Percentiles rank a stretch among this genome's conserved stretches.
Conservation (phyloP, 2,113 vertebrate genomes). For the Pelobates fuscus region DNA sequence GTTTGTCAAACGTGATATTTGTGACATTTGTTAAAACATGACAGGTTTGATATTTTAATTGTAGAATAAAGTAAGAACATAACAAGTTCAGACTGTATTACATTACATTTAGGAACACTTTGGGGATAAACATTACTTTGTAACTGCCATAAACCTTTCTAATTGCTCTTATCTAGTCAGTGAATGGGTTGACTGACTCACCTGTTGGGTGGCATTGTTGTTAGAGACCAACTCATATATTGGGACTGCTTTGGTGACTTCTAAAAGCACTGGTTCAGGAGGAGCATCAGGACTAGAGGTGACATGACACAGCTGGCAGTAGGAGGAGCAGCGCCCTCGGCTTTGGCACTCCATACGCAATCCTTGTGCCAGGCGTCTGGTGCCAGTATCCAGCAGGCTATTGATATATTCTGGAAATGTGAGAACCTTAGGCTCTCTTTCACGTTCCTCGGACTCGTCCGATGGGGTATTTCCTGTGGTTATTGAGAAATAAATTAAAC, state of each 20-base stretch:
- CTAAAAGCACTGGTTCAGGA: constrained; percentile 85
- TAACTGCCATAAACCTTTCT: too few species aligned
- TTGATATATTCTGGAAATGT: constrained; percentile 92
- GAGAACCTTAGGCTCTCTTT: constrained; percentile 88
- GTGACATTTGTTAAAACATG: too few species aligned
- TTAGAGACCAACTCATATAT: constrained; percentile 93
- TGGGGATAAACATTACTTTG: too few species aligned
- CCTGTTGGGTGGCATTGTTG: constrained; percentile 91
- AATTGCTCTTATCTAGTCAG: too few species aligned
- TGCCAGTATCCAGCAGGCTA: constrained; percentile 90
- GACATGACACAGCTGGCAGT: constrained; percentile 90
- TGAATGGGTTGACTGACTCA: constrained; percentile 60
- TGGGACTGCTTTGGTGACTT: constrained; percentile 90
- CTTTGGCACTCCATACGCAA: constrained; percentile 94
- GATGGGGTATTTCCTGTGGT: constrained; percentile 91
- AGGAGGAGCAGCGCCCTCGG: constrained; percentile 87
- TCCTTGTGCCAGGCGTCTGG: constrained; percentile 86
- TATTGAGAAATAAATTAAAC: too few species aligned
- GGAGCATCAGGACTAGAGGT: constrained; percentile 69
- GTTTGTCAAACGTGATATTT: too few species aligned
- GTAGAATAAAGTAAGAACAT: too few species aligned
- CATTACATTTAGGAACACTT: too few species aligned
- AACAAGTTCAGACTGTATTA: too few species aligned
- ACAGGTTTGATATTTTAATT: too few species aligned
- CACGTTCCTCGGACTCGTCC: constrained; percentile 91